Evolutionary conservation across 1,140 invertebrate species (phyloP), one percentile per base, ranked within the genome.

Genomic region (Drosophila auraria): DNA sequence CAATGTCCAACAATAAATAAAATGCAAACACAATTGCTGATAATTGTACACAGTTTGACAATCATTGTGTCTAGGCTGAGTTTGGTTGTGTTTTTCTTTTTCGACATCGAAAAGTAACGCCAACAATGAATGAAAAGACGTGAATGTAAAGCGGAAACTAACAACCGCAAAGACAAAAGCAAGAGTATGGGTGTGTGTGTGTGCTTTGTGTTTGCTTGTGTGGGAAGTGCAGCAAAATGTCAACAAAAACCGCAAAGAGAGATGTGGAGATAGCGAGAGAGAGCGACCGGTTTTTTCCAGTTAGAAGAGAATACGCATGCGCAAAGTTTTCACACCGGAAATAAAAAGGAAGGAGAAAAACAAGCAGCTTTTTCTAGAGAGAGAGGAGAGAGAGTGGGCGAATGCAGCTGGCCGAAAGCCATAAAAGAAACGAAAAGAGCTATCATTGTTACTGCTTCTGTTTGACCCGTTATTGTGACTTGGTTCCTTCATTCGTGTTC

Each of bases 181-280:
- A 40, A 40, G 15, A 45, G 58, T 44, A 49, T 42, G 30, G 47
- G 30, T 62, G 23, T 42, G 12, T 23, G 15, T 12, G 5, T 57
- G 38, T 50, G 50, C 5, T 9, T 12, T 45, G 45, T 47, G 30
- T 33, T 17, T 23, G 12, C 15, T n/a, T 30, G 64, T 42, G 53
- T 58, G 47, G 38, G 17, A 42, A 80, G 53, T 87, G 83, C 83
- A 89, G 23, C 44, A 60, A 74, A 83, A 87, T 81, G 80, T 83
- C 83, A 87, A 87, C 77, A 86, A 33, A 83, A 68, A 63, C 61
- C 51, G 38, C 45, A 64, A 58, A 69, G 47, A 74, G 50, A 59
- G 51, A 17, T 36, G 50, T n/a, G 42, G 17, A 49, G 30, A 60
- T 20, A 38, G 71, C 57, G 53, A 62, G 47, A 73, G 53, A 68